These are phyloP conservation scores for Tursiops truncatus DNA, from an alignment of 2,113 vertebrate species.

Conservation along the genomic window DNA sequence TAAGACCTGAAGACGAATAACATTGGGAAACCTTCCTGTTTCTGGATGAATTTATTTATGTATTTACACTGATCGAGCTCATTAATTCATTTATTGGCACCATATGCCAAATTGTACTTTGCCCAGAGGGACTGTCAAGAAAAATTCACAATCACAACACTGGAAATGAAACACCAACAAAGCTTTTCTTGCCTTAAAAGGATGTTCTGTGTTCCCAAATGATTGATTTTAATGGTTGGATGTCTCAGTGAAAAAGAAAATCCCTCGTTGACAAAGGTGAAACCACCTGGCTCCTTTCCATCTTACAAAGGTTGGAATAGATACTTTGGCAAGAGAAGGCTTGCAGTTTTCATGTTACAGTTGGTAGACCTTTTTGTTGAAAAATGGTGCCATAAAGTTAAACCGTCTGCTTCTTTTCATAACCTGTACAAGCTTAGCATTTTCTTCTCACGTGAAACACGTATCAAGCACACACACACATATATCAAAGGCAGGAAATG, in stretches of 20 bases:
- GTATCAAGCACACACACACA: fast-evolving
- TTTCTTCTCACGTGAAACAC: fast-evolving
- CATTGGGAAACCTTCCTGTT: fast-evolving
- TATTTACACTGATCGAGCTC: background rate
- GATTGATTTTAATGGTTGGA: background rate
- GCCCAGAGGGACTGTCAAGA: background rate
- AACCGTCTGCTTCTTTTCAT: too few species aligned
- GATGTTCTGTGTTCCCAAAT: fast-evolving
- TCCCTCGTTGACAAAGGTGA: background rate
- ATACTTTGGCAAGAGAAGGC: background rate
- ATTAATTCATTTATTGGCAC: background rate
- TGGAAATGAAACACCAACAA: background rate
- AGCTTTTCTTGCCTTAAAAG: background rate
- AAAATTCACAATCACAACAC: fast-evolving
- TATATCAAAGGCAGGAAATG: fast-evolving
- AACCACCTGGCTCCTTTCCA: background rate
- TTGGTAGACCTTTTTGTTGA: fast-evolving
- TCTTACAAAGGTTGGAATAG: fast-evolving
- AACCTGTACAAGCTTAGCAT: fast-evolving
- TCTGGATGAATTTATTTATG: background rate
- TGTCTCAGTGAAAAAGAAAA: background rate
- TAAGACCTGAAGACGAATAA: too few species aligned
- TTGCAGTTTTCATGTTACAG: fast-evolving
- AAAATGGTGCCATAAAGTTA: background rate
- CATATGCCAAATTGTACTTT: fast-evolving